Conservation (phyloP, 2,888 invertebrate genomes). For the Hirudinaria manillensis region DNA sequence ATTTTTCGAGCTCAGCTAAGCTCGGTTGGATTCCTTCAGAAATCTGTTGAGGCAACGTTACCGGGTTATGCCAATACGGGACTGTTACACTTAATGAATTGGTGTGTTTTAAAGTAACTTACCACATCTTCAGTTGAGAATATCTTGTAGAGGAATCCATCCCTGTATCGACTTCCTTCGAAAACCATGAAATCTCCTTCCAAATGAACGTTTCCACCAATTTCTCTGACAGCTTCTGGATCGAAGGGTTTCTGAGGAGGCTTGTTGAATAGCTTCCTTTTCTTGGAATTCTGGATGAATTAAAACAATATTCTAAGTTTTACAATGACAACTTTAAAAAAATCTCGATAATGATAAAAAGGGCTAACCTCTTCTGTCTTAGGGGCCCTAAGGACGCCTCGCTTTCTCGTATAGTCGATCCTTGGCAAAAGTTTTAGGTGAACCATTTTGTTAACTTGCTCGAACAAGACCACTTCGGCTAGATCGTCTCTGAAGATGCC, state of each 20-base stretch:
- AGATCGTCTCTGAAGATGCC: constrained; percentile 78
- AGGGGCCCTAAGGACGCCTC: constrained; percentile 52
- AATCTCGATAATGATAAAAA: not conserved
- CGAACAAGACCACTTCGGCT: constrained; percentile 94
- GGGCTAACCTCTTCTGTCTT: not conserved
- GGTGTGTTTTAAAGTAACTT: constrained; percentile 55
- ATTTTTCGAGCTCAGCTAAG: constrained; percentile 85
- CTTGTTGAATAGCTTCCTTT: constrained; percentile 66
- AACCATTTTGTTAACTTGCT: constrained; percentile 91
- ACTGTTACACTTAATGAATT: too few relatives aligned
- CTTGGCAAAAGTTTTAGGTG: constrained; percentile 90
- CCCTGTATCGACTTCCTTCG: constrained; percentile 77
- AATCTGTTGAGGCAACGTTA: not conserved
- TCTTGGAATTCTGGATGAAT: not conserved
- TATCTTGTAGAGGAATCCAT: constrained; percentile 88
- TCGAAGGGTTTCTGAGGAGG: constrained; percentile 90
- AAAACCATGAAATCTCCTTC: constrained; percentile 95
- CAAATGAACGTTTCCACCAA: constrained; percentile 89
- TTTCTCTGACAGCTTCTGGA: constrained; percentile 82
- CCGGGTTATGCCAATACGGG: too few relatives aligned
- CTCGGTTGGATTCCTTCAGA: constrained; percentile 78
- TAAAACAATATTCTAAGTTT: too few relatives aligned
- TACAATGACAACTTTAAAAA: too few relatives aligned
- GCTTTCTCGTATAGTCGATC: constrained; percentile 85
- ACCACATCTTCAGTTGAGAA: constrained; percentile 91